Evolutionary conservation across 2,113 vertebrate genomes (phyloP), one percentile per base, ranked within the genome.

Genomic region (Meleagris gallopavo): DNA sequence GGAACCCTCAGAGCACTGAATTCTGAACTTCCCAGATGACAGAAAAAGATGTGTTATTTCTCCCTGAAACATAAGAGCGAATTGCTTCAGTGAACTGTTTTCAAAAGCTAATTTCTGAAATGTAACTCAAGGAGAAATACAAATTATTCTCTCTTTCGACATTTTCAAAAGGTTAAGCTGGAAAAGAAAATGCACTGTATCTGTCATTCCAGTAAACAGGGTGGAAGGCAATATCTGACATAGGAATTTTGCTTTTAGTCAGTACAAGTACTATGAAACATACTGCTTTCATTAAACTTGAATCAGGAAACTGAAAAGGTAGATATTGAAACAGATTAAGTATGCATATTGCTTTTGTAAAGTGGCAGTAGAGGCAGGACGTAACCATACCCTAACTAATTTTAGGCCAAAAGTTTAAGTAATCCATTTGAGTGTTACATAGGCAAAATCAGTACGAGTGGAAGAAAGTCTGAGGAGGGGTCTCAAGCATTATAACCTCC

Each of bases 141-240:
- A 67, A 94, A 78, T 87, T 93, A 77, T 85, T 86, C 69, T 76
- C n/a, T 73, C 57, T 74, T 78, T 74, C 61, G 87, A 83, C 89
- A 86, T 95, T 93, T 55, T 91, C 65, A 48, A 83, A 89, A 97
- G 89, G 72, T 89, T 96, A 83, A 67, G 52, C 20, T 70, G 79
- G 78, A 77, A 60, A 76, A n/a, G 62, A 84, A 94, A 25, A 36
- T 74, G 57, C 0, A 1, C 27, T 81, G 38, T 81, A 66, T 54
- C 66, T 83, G 67, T 70, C 24, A 7, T 52, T 86, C 52, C 86
- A 46, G 69, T 77, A 77, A 86, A 48, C 13, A 34, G 50, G 27
- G 41, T 2, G 21, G 12, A 34, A 13, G 9, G 41, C 38, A 64
- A 20, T 0, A 0, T 20, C 52, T 82, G 72, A 91, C 86, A 60